Conservation (phyloP, 2,797 vertebrate species). For the Tolypeutes matacus region DNA sequence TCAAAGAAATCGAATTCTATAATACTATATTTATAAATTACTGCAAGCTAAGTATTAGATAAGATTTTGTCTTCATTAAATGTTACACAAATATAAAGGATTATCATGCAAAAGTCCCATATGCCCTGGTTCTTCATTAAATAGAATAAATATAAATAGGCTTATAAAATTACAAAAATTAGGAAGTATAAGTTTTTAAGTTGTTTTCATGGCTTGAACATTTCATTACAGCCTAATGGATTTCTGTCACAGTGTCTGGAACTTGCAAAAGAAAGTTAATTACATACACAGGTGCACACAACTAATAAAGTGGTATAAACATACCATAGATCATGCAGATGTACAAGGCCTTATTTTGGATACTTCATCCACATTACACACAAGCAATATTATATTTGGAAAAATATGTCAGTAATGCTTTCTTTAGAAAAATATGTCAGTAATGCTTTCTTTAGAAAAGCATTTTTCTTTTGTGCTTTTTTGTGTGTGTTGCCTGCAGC, state of each 20-base stretch:
- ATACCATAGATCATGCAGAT: conserved; percentile 67
- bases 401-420: conserved; percentile 57
- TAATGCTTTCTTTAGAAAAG: conserved; percentile 53
- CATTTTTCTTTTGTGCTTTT: conserved; percentile 77
- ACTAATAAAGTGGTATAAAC: conserved; percentile 45
- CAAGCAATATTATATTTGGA: conserved; percentile 61
- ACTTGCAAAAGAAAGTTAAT: conserved; percentile 45
- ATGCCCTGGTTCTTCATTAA: conserved; percentile 53
- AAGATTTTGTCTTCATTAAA: conserved; percentile 30
- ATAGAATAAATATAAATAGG: conserved; percentile 57
- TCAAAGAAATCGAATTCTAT: not conserved
- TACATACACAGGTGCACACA: not conserved
- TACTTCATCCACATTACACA: conserved; percentile 50
- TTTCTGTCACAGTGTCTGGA: conserved; percentile 59
- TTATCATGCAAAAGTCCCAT: conserved; percentile 68
- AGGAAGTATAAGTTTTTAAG: conserved; percentile 58
- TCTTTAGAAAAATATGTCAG: conserved; percentile 47
- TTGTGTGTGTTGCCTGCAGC: conserved; percentile 36
- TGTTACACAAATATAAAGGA: conserved; percentile 62
- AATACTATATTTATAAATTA: not conserved
- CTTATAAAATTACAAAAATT: conserved; percentile 74
- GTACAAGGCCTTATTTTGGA: conserved; percentile 71
- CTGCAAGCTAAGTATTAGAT: conserved; percentile 20
- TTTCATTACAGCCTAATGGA: conserved; percentile 53
- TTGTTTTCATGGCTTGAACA: conserved; percentile 63